Conservation (phyloP, 2,888 invertebrate genomes). For the Eilema sororculum region DNA sequence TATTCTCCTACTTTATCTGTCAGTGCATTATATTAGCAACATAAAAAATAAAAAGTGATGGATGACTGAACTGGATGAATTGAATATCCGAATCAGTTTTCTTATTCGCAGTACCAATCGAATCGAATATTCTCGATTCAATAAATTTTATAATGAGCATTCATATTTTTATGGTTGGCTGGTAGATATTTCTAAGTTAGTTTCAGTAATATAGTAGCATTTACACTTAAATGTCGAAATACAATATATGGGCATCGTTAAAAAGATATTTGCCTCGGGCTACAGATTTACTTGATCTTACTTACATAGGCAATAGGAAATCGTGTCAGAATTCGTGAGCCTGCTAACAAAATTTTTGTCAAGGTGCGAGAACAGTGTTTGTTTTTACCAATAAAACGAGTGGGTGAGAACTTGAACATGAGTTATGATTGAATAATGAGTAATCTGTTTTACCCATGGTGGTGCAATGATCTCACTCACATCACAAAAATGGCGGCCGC, state of each 20-base stretch:
- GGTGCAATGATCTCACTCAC: slow-evolving; percentile 68
- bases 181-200: slow-evolving; percentile 24
- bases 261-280: neutral
- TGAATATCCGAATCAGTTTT: slow-evolving; percentile 42
- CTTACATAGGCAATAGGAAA: slow-evolving; percentile 2
- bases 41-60: slow-evolving; percentile 36
- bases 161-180: slow-evolving; percentile 25
- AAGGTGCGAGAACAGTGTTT: slow-evolving; percentile 61
- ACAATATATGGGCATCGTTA: neutral
- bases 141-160: slow-evolving; percentile 39
- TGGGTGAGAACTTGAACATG: slow-evolving; percentile 63
- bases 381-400: slow-evolving; percentile 57
- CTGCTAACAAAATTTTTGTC: slow-evolving; percentile 53
- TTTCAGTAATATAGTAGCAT: neutral
- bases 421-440: slow-evolving; percentile 60
- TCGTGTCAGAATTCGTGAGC: slow-evolving; percentile 21
- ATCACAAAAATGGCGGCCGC: slow-evolving; percentile 36
- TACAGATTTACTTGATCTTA: neutral
- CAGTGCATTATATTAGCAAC: slow-evolving; percentile 16
- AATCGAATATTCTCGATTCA: slow-evolving; percentile 49
- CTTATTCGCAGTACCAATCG: slow-evolving; percentile 35
- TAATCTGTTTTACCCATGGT: slow-evolving; percentile 64
- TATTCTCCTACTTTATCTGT: slow-evolving; percentile 3
- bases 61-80: slow-evolving; percentile 37
- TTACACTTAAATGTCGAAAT: neutral